Percentiles rank a stretch among this genome's conserved stretches.
Conservation (phyloP, 2,797 vertebrate species). For the Falco biarmicus region DNA sequence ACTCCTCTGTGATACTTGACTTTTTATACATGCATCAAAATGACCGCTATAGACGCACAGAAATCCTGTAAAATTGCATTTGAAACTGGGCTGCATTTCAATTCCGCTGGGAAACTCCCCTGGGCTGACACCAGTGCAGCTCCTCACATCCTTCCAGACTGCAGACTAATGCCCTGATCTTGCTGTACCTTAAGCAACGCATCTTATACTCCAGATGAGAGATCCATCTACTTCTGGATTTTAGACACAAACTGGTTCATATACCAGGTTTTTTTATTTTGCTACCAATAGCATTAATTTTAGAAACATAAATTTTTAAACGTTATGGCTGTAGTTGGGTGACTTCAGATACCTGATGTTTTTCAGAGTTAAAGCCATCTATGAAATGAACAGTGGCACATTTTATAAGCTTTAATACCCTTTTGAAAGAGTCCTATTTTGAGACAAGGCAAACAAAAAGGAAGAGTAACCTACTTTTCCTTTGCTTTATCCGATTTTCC, state of each 20-base stretch:
- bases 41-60: background rate
- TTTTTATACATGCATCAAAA: background rate
- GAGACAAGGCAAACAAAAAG: background rate
- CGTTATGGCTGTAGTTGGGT: background rate
- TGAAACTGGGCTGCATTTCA: background rate
- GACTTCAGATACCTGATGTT: slow-evolving; percentile 11
- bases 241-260: background rate
- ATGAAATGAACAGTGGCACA: background rate
- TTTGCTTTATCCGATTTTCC: slow-evolving; percentile 23
- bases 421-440: slow-evolving; percentile 10
- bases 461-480: slow-evolving; percentile 37
- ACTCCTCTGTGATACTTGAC: background rate
- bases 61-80: background rate
- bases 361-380: slow-evolving; percentile 7
- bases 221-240: background rate
- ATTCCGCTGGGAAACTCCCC: background rate
- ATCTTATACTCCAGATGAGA: background rate
- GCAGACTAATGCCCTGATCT: background rate
- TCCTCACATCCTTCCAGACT: accelerated
- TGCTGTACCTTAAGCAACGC: background rate
- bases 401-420: slow-evolving; percentile 54
- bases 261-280: background rate
- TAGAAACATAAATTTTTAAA: slow-evolving; percentile 1
- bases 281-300: background rate
- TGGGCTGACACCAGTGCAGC: background rate